Evolutionary conservation across 2,113 vertebrate species (phyloP), one percentile per base, ranked within the genome.

Genomic region (Rhinichthys klamathensis): DNA sequence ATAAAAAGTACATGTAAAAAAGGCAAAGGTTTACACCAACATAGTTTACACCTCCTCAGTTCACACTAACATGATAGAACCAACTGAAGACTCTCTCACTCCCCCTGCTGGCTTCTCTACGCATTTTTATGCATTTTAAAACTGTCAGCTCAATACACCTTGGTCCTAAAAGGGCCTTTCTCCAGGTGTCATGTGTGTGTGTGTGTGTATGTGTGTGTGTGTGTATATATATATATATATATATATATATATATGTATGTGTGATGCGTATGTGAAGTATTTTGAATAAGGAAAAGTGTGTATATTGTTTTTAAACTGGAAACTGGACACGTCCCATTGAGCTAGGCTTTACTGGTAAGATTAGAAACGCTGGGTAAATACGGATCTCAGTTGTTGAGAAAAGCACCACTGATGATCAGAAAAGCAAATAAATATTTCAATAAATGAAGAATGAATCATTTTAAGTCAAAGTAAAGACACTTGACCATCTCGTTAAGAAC

Each of bases 381-480:
- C 0, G 1, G 35, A 88, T 74, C 84, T 92, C 91, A 89, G 90
- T 89, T 91, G 89, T 91, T 73, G 2, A 60, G 11, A 54, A 86
- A 80, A 61, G 21, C 54, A 79, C 73, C 83, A 78, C 75, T 58
- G 80, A 83, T 44, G 65, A 54, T 84, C 76, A 61, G 38, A 84
- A 38, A 82, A 87, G 85, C 83, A 87, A 89, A 83, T 85, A 60
- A 85, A 73, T 61, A 72, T 74, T 83, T 81, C 18, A 74, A 87
- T 91, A 89, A 89, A 92, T 82, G 23, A 56, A 41, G 92, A 91
- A 90, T 91, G 82, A 90, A 38, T 91, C 30, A 90, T 89, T 94
- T 91, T 91, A 92, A 88, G 89, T 89, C 89, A 89, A 93, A 90
- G 23, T 88, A 91, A 90, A 88, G 88, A 85, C 88, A 82, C n/a